Conservation (phyloP, 1,140 invertebrate species). For the Anastatus disparis region DNA sequence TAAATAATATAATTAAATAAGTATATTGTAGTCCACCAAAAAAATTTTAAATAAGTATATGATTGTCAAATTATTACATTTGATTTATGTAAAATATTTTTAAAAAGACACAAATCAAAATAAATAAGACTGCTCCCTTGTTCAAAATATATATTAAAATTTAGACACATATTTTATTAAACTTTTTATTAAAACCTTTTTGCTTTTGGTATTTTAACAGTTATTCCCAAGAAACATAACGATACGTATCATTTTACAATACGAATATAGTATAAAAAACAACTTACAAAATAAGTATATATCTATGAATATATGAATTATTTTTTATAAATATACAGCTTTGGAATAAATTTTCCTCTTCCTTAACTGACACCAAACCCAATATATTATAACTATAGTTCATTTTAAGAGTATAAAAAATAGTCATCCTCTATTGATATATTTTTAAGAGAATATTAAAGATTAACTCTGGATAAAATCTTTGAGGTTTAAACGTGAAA, state of each 20-base stretch:
- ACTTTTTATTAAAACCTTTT: conserved; percentile 38
- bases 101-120: too few relatives aligned
- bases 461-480: not conserved
- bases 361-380: conserved; percentile 19
- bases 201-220: conserved; percentile 10
- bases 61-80: too few relatives aligned
- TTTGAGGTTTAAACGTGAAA: not conserved
- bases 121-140: too few relatives aligned
- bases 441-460: not conserved
- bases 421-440: not conserved
- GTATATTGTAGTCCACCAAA: too few relatives aligned
- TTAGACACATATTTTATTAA: not conserved
- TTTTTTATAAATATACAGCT: conserved; percentile 1
- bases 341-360: not conserved
- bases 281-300: conserved; percentile 31
- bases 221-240: conserved; percentile 24
- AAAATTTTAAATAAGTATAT: too few relatives aligned
- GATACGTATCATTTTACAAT: conserved; percentile 24
- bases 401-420: conserved; percentile 1
- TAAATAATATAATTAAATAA: too few relatives aligned
- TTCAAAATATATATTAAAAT: too few relatives aligned
- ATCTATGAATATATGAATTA: not conserved
- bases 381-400: not conserved
- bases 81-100: too few relatives aligned
- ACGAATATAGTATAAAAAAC: conserved; percentile 30